Percentiles rank a stretch among this genome's conserved stretches.
These are phyloP conservation scores for Sebastes diploproa DNA, from an alignment of 2,797 vertebrate species.

Conservation along the genomic window DNA sequence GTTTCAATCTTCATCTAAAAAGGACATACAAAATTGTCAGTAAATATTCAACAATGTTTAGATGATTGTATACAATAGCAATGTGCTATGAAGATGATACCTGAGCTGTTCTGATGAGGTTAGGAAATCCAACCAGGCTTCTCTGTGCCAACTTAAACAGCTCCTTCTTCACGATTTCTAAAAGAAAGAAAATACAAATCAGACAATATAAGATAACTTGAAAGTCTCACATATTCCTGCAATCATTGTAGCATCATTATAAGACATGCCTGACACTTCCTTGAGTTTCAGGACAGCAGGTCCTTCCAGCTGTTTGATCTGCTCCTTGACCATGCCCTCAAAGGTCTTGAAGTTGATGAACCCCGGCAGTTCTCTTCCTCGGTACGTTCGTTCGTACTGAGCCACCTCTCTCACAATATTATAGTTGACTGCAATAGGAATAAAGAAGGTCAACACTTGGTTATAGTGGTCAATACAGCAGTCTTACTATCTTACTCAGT, in stretches of 20 bases:
- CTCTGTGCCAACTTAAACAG: constrained; percentile 61
- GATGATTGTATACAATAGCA: not conserved
- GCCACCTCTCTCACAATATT: constrained; percentile 58
- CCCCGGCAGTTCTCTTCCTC: constrained; percentile 86
- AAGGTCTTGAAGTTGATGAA: constrained; percentile 88
- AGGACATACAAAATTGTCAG: not conserved
- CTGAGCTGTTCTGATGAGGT: constrained; percentile 78
- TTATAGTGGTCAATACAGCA: not conserved
- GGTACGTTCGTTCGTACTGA: constrained; percentile 78
- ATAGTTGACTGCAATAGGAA: constrained; percentile 29
- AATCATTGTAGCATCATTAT: not conserved
- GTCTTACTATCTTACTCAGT: not conserved
- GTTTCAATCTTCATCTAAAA: constrained; percentile 78
- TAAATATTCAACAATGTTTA: not conserved
- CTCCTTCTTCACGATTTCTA: constrained; percentile 75
- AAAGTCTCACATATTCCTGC: not conserved
- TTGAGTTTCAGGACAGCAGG: constrained; percentile 83
- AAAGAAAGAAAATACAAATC: not conserved
- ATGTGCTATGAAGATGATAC: constrained; percentile 54
- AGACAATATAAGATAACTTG: not conserved
- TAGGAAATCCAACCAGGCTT: constrained; percentile 77
- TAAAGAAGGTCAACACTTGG: not conserved
- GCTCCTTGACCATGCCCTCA: constrained; percentile 83
- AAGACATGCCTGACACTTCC: constrained; percentile 26
- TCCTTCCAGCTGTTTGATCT: constrained; percentile 81